Base-by-base conservation (phyloP, 1,140 invertebrate genomes). In the Matsumurasca onukii region DNA sequence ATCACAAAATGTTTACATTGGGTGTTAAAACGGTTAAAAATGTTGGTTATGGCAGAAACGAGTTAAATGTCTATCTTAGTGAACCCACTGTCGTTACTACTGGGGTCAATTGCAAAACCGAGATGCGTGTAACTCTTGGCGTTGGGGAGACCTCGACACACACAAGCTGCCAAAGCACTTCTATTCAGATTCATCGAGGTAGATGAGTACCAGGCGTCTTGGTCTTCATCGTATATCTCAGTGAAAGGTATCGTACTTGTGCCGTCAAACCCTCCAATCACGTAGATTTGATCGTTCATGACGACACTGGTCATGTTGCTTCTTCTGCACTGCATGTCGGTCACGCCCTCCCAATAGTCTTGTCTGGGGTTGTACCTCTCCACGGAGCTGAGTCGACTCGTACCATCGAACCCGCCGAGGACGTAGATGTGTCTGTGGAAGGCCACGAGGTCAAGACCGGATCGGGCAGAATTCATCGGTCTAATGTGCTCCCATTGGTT, bases 261-360 rank as follows among this genome's bases (percentile, higher is more conserved):
- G 76, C 90, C 92, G 77, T 93, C 91, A 75, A 92, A 94, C 20
- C 93, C 93, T 0, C 92, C 93, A 69, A 92, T 89, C 0, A 86
- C 89, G 74, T 89, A 90, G 68, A 93, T 91, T 86, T 89, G 88
- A 69, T 91, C 89, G 73, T 92, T 90, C 25, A 91, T 85, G 15
- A 92, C 87, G 70, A 89, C 89, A 22, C 90, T 86, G 13, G 91
- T 91, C 75, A 95, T 94, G 76, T 95, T 95, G 76, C 91, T 93
- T 45, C 93, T 82, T 0, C 91, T 89, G 73, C 87, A 89, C 77
- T 89, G 89, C 93, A 95, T 95, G 76, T 92, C 89, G 77, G 86
- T 31, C 78, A 86, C 87, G 79, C 87, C 51, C 76, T 85, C 77
- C 92, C 92, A 80, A 76, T 85, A 73, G 77, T 84, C 69, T 0